Evolutionary conservation across 2,888 invertebrate genomes (phyloP).

Genomic region (Ormyrus pomaceus): DNA sequence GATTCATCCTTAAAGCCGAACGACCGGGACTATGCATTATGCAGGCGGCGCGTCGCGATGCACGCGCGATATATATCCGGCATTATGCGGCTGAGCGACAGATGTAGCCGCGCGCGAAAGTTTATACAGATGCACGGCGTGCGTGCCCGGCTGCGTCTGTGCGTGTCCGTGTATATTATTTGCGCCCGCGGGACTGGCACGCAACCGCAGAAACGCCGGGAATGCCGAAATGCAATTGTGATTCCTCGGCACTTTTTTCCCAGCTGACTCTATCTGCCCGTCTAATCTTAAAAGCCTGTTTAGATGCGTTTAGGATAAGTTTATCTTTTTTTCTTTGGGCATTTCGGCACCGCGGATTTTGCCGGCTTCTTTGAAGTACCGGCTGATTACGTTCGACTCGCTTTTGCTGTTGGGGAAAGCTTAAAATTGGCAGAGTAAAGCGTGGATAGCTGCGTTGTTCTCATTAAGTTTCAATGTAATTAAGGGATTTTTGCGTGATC

Average conservation of each 20-base stretch:
- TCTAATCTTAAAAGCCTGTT: slow-evolving; percentile 11
- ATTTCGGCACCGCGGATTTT: no score
- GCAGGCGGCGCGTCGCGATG: slow-evolving; percentile 26
- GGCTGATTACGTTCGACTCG: no score
- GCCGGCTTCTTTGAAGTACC: no score
- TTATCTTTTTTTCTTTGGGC: no score
- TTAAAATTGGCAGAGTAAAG: no score
- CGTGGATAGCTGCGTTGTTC: no score
- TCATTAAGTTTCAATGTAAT: slow-evolving; percentile 16
- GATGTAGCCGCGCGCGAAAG: slow-evolving; percentile 31
- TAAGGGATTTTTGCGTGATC: slow-evolving; percentile 28
- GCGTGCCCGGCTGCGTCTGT: no score
- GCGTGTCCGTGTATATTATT: no score
- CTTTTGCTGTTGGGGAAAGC: no score
- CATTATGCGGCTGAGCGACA: slow-evolving; percentile 38
- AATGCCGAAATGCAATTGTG: slow-evolving; percentile 23
- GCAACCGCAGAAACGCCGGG: not conserved
- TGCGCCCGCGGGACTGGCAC: not conserved
- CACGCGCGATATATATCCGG: not conserved
- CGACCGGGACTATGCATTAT: slow-evolving; percentile 46
- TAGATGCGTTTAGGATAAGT: slow-evolving; percentile 46
- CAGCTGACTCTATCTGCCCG: not conserved
- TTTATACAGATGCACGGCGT: no score
- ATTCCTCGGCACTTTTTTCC: not conserved
- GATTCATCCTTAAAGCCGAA: slow-evolving; percentile 32